Percentiles rank a stretch among this genome's conserved stretches.
phyloP scores from a whole-genome alignment of 2,888 invertebrate species.

The Cenopis cana region DNA sequence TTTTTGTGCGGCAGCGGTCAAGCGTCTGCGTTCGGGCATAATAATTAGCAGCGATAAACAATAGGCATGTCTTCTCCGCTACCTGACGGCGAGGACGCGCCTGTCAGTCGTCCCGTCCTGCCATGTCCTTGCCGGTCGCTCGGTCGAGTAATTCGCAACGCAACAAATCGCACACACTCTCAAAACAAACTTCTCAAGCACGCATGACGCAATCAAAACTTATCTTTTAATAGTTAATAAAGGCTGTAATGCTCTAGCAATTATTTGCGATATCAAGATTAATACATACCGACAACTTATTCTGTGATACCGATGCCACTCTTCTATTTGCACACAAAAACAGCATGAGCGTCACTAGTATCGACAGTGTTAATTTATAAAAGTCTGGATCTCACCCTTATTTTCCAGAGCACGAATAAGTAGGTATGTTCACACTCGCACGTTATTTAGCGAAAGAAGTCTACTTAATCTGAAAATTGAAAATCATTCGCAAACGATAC shows the following conservation, averaged over 20 bases:
- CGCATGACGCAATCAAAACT: slow-evolving; percentile 25
- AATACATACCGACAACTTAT: not conserved
- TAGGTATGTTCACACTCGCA: not conserved
- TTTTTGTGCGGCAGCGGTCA: slow-evolving; percentile 69
- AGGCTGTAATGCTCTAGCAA: not conserved
- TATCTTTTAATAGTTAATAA: not conserved
- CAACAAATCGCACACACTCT: slow-evolving; percentile 41
- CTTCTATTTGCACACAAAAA: not conserved
- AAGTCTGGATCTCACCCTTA: not conserved
- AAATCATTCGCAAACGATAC: no score
- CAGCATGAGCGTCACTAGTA: not conserved
- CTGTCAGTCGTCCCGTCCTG: slow-evolving; percentile 75
- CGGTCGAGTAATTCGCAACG: slow-evolving; percentile 49
- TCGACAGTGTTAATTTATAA: not conserved
- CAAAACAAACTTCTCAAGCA: slow-evolving; percentile 38
- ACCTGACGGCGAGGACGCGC: slow-evolving; percentile 79
- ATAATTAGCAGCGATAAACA: slow-evolving; percentile 84
- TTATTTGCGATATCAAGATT: slow-evolving; percentile 23
- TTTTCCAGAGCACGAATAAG: not conserved
- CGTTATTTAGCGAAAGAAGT: not conserved
- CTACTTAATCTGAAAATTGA: not conserved
- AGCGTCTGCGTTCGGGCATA: slow-evolving; percentile 78
- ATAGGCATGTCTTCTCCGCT: slow-evolving; percentile 82
- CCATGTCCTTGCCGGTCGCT: slow-evolving; percentile 75
- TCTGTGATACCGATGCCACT: no score